phyloP scores from a whole-genome alignment of 2,888 invertebrate species.

The Tigriopus californicus region DNA sequence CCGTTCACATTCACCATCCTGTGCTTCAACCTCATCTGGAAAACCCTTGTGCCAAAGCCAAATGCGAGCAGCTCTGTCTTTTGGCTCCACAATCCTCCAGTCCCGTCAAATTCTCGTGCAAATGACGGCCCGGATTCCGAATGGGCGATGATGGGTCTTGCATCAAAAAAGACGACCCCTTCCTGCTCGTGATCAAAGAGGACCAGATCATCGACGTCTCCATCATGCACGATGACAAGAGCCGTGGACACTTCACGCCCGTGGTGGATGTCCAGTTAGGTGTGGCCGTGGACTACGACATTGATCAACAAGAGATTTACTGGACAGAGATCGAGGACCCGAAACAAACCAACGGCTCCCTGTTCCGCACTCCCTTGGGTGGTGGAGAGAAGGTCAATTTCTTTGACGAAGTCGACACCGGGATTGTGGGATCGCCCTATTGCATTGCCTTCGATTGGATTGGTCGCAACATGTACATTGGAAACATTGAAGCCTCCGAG shows the following conservation, averaged over 20 bases:
- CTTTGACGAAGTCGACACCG: constrained; percentile 48
- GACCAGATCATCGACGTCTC: constrained; percentile 72
- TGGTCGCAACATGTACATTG: constrained; percentile 80
- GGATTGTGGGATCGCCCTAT: constrained; percentile 76
- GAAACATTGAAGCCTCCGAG: constrained; percentile 69
- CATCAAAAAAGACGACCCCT: constrained; percentile 53
- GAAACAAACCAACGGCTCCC: constrained; percentile 58
- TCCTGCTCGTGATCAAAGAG: constrained; percentile 71
- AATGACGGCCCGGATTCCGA: constrained; percentile 73
- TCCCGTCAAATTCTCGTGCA: constrained; percentile 57
- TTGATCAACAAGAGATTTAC: constrained; percentile 59
- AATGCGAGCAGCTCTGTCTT: constrained; percentile 78
- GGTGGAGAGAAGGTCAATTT: constrained; percentile 69
- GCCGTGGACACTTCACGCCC: constrained; percentile 59
- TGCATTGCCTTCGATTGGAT: constrained; percentile 92
- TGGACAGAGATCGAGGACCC: constrained; percentile 60
- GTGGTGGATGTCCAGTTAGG: constrained; percentile 74
- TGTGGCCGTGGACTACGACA: constrained; percentile 75
- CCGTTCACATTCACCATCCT: constrained; percentile 86
- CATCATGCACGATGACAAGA: constrained; percentile 50
- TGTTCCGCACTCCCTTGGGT: constrained; percentile 60
- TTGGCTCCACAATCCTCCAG: constrained; percentile 47
- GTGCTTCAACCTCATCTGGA: constrained; percentile 66
- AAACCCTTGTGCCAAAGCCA: constrained; percentile 49
- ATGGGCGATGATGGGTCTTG: constrained; percentile 44